Conservation (phyloP, 2,797 vertebrate genomes). For the Epinephelus coioides region DNA sequence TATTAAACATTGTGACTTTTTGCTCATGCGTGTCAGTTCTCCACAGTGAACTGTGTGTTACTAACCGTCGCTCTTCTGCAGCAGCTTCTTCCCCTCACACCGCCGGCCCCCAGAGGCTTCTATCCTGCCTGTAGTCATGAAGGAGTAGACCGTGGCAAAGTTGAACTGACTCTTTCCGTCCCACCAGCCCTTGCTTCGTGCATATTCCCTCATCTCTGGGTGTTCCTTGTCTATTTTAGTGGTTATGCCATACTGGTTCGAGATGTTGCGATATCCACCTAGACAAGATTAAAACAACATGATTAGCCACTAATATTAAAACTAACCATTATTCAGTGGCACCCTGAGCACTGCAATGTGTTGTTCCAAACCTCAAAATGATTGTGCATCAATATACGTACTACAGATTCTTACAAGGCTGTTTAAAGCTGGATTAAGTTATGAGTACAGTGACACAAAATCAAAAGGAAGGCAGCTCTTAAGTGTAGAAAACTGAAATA, state of each 20-base stretch:
- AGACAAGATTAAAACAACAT: slow-evolving; percentile 2
- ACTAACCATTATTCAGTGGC: background rate
- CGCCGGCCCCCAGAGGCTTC: slow-evolving; percentile 89
- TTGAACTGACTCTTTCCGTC: slow-evolving; percentile 90
- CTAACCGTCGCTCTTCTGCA: slow-evolving; percentile 91
- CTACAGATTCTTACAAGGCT: background rate
- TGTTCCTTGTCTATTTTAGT: slow-evolving; percentile 95
- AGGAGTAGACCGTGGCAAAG: slow-evolving; percentile 92
- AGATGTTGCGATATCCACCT: slow-evolving; percentile 95
- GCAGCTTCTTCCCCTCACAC: slow-evolving; percentile 91
- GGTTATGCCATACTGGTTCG: slow-evolving; percentile 94
- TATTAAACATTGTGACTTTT: background rate
- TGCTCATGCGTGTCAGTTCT: background rate
- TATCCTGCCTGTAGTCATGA: slow-evolving; percentile 89
- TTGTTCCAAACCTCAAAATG: background rate
- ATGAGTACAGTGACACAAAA: too few relatives aligned
- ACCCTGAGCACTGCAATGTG: background rate
- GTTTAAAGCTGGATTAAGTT: background rate
- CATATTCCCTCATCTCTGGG: slow-evolving; percentile 89
- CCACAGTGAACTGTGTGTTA: background rate
- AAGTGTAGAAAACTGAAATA: too few relatives aligned
- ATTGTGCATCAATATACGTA: background rate
- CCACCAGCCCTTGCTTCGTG: slow-evolving; percentile 93
- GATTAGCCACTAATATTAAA: slow-evolving; percentile 7
- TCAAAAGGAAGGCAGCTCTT: too few relatives aligned